A percentile compares a stretch with the other conserved stretches of the same genome.
Evolutionary conservation across 1,140 invertebrate species (phyloP).

Genomic region (Pectinophora gossypiella): DNA sequence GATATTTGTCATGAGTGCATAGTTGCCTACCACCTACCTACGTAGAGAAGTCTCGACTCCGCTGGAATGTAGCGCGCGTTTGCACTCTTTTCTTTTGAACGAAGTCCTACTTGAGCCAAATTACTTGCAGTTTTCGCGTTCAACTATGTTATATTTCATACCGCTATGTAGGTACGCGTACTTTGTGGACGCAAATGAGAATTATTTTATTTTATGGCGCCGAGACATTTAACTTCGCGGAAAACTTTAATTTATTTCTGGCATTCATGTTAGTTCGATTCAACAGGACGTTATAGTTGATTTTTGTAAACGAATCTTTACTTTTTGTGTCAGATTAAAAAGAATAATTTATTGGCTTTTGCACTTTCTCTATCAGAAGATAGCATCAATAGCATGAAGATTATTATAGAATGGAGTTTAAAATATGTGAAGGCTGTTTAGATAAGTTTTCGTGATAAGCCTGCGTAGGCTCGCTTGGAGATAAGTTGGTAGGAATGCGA

Average conservation of each 20-base stretch:
- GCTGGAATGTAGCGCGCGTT: slow-evolving; percentile 16
- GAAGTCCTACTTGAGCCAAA: slow-evolving; percentile 10
- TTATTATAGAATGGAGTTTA: not conserved
- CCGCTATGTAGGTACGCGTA: too few relatives aligned
- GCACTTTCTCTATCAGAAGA: not conserved
- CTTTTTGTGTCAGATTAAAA: too few relatives aligned
- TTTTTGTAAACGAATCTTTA: too few relatives aligned
- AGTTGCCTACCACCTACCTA: slow-evolving; percentile 4
- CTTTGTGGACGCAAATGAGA: not conserved
- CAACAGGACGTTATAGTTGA: too few relatives aligned
- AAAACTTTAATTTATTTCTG: too few relatives aligned
- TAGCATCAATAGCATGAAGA: not conserved
- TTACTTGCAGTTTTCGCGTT: slow-evolving; percentile 16
- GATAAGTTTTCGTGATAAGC: slow-evolving; percentile 30
- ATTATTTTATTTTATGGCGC: too few relatives aligned
- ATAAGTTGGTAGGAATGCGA: slow-evolving; percentile 21
- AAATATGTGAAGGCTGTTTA: not conserved
- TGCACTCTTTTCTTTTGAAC: slow-evolving; percentile 13
- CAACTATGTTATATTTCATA: slow-evolving; percentile 15
- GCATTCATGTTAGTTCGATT: too few relatives aligned
- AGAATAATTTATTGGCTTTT: too few relatives aligned
- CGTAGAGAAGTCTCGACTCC: slow-evolving; percentile 8
- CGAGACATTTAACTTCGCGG: too few relatives aligned
- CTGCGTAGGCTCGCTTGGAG: not conserved
- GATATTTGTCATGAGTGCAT: slow-evolving; percentile 32